Percentiles rank a stretch among this genome's conserved stretches.
These are phyloP conservation scores for Nebria salina DNA, from an alignment of 2,888 invertebrate genomes.

Conservation along the genomic window DNA sequence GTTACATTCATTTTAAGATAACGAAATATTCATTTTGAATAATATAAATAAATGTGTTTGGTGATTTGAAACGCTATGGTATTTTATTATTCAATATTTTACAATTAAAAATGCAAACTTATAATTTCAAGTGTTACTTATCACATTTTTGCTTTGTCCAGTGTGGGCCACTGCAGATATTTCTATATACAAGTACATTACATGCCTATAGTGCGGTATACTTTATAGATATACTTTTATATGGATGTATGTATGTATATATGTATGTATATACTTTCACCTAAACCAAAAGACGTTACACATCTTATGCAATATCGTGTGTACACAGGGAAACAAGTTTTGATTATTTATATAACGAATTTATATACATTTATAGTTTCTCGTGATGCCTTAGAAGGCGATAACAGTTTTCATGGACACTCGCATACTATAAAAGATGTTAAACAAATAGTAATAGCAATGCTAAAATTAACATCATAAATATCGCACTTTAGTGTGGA, in stretches of 20 bases:
- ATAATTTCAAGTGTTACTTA: no score
- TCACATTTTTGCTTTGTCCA: no score
- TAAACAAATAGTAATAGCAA: constrained; percentile 43
- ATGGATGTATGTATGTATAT: constrained; percentile 14
- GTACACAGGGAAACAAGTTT: constrained; percentile 46
- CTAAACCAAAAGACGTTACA: constrained; percentile 59
- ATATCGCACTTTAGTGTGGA: constrained; percentile 36
- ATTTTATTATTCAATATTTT: no score
- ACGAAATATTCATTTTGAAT: no score
- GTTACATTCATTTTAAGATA: no score
- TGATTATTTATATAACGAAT: constrained; percentile 24
- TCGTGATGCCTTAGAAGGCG: constrained; percentile 40
- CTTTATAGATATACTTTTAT: background rate
- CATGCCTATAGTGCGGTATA: background rate
- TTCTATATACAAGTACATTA: constrained; percentile 2
- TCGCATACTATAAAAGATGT: constrained; percentile 39
- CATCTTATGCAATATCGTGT: constrained; percentile 56
- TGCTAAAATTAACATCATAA: constrained; percentile 34
- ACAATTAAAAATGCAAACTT: no score
- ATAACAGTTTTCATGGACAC: constrained; percentile 45
- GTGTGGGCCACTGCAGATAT: background rate
- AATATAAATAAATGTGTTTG: no score
- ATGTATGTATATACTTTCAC: constrained; percentile 55
- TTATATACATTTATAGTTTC: constrained; percentile 40
- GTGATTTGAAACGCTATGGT: no score